Evolutionary conservation across 2,113 vertebrate genomes (phyloP).

Genomic region (Microtus montanus): DNA sequence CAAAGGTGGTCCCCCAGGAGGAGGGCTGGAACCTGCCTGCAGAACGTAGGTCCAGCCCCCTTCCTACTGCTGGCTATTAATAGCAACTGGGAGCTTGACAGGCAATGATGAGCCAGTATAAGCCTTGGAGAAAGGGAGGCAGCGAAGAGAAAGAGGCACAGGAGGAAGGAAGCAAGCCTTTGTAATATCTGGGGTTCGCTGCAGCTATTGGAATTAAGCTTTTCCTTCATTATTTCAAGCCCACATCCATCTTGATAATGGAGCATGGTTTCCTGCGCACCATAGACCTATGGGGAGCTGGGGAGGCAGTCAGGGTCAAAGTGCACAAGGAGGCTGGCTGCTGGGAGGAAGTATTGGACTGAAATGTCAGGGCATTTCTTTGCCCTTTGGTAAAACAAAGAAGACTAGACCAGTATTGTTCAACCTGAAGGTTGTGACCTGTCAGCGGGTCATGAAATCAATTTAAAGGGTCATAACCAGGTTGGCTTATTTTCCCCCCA

Average conservation of each 20-base stretch:
- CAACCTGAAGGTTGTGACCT: background rate
- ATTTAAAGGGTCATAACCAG: background rate
- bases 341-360: rapidly evolving
- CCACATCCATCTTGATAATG: background rate
- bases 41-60: background rate
- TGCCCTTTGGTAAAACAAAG: background rate
- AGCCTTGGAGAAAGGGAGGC: background rate
- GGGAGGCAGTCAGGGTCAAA: background rate
- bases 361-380: background rate
- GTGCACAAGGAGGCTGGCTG: background rate
- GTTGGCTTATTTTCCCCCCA: background rate
- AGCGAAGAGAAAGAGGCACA: too few relatives aligned
- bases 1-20: background rate
- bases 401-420: background rate
- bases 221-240: conserved; percentile 2
- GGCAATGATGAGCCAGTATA: background rate
- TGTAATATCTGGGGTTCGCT: background rate
- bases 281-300: background rate
- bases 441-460: conserved; percentile 2
- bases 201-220: background rate
- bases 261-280: background rate
- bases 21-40: background rate
- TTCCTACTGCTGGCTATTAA: background rate
- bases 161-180: background rate
- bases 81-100: background rate